phyloP scores from a whole-genome alignment of 2,888 invertebrate genomes.

The Tethea ocularis region DNA sequence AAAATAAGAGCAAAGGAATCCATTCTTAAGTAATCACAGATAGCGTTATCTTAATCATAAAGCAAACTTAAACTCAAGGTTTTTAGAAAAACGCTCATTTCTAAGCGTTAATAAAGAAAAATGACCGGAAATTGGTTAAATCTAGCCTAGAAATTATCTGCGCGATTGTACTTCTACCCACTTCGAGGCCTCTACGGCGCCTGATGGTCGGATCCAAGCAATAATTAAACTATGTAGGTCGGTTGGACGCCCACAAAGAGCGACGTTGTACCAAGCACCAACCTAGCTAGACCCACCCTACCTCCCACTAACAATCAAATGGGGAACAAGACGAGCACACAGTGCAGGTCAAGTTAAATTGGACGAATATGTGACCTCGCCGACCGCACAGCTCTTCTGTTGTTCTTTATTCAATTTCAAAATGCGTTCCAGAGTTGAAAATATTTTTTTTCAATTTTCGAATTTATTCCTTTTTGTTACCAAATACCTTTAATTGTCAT shows the following conservation, averaged over 20 bases:
- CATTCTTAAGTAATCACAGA: neutral
- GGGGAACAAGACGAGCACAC: constrained; percentile 35
- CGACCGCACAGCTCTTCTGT: constrained; percentile 53
- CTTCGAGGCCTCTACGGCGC: constrained; percentile 73
- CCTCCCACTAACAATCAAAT: constrained; percentile 54
- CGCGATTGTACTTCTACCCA: constrained; percentile 56
- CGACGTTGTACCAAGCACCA: constrained; percentile 59
- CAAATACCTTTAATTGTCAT: neutral
- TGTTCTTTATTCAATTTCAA: constrained; percentile 74
- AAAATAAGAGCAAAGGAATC: neutral
- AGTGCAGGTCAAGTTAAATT: constrained; percentile 45
- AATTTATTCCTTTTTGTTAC: neutral
- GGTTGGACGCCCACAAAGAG: constrained; percentile 73
- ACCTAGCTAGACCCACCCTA: constrained; percentile 46
- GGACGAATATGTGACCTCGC: constrained; percentile 60
- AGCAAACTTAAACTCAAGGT: constrained; percentile 11
- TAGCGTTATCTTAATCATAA: constrained; percentile 23
- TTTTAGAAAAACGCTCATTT: neutral
- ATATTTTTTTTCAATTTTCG: constrained; percentile 22
- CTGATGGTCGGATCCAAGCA: constrained; percentile 75
- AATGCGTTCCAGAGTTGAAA: constrained; percentile 59
- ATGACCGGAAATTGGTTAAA: neutral
- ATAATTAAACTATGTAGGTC: constrained; percentile 81
- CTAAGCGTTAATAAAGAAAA: neutral
- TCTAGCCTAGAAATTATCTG: constrained; percentile 20